Percentiles rank a stretch among this genome's conserved stretches.
Evolutionary conservation across 2,888 invertebrate species (phyloP).

Genomic region (Lymantria monacha): DNA sequence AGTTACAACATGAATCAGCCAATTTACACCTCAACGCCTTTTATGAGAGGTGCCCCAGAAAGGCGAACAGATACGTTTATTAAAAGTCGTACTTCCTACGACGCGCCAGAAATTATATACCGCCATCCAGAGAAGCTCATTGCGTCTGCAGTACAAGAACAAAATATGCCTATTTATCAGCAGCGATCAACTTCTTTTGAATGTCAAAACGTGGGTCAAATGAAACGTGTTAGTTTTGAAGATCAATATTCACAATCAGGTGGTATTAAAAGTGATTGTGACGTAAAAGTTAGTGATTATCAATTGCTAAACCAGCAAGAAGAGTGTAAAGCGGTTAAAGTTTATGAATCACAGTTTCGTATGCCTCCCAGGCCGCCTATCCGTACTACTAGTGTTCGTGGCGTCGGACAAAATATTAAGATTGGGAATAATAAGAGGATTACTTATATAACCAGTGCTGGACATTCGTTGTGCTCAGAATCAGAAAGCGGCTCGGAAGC

Average conservation of each 20-base stretch:
- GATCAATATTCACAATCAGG: conserved; percentile 35
- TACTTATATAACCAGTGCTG: conserved; percentile 29
- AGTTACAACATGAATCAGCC: conserved; percentile 43
- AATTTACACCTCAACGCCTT: conserved; percentile 46
- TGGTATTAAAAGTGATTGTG: conserved; percentile 25
- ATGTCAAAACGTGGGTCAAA: conserved; percentile 29
- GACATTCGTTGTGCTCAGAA: conserved; percentile 72
- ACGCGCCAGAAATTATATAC: conserved; percentile 52
- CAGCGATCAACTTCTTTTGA: conserved; percentile 41
- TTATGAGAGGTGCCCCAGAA: conserved; percentile 58
- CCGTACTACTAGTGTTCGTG: conserved; percentile 62
- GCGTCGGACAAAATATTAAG: conserved; percentile 33
- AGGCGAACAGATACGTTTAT: conserved; percentile 65
- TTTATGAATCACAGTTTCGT: conserved; percentile 31
- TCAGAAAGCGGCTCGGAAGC: conserved; percentile 89
- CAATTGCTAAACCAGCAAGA: conserved; percentile 25
- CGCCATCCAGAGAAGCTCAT: conserved; percentile 56
- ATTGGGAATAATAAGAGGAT: conserved; percentile 41
- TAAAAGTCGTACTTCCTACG: conserved; percentile 35
- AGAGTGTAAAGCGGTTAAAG: conserved; percentile 29
- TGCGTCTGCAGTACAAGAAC: conserved; percentile 30
- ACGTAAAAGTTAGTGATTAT: conserved; percentile 31
- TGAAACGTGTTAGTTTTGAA: conserved; percentile 63
- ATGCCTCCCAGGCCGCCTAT: conserved; percentile 62
- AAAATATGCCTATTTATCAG: conserved; percentile 38